Conservation (phyloP, 2,888 invertebrate genomes). For the Uropetala carovei region DNA sequence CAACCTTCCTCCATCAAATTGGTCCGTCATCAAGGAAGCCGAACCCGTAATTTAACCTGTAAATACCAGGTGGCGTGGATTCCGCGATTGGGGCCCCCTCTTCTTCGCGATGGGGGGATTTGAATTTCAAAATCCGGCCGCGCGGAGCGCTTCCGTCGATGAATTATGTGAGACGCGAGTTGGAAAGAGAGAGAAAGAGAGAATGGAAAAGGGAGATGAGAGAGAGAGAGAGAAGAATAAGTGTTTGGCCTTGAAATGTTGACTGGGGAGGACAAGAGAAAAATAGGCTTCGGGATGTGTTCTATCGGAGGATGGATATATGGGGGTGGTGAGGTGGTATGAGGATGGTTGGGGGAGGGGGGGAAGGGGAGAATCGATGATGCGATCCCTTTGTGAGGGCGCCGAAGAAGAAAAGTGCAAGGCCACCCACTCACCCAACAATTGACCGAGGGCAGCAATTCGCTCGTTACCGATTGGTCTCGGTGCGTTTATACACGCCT, state of each 20-base stretch:
- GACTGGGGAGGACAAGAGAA: neutral
- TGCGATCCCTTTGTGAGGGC: neutral
- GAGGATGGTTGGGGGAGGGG: too few species aligned
- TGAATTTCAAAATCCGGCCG: conserved; percentile 60
- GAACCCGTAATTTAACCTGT: conserved; percentile 55
- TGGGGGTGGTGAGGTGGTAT: neutral
- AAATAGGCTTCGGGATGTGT: neutral
- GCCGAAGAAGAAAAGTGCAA: neutral
- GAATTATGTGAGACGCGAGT: conserved; percentile 16
- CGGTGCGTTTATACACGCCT: conserved; percentile 14
- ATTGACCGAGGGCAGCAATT: conserved; percentile 41
- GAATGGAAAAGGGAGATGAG: too few species aligned
- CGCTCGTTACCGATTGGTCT: conserved; percentile 34
- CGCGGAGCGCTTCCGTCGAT: conserved; percentile 57
- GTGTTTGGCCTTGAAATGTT: neutral
- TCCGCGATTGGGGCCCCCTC: conserved; percentile 40
- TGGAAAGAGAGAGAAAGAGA: neutral
- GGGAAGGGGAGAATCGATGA: neutral
- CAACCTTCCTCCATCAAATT: conserved; percentile 48
- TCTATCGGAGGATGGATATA: too few species aligned
- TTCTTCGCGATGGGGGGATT: conserved; percentile 51
- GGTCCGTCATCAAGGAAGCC: conserved; percentile 59
- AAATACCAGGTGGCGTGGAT: conserved; percentile 63
- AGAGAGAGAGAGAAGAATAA: too few species aligned
- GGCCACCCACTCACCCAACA: conserved; percentile 27